phyloP scores from a whole-genome alignment of 2,888 invertebrate species.

The Drosophila fungiperda region DNA sequence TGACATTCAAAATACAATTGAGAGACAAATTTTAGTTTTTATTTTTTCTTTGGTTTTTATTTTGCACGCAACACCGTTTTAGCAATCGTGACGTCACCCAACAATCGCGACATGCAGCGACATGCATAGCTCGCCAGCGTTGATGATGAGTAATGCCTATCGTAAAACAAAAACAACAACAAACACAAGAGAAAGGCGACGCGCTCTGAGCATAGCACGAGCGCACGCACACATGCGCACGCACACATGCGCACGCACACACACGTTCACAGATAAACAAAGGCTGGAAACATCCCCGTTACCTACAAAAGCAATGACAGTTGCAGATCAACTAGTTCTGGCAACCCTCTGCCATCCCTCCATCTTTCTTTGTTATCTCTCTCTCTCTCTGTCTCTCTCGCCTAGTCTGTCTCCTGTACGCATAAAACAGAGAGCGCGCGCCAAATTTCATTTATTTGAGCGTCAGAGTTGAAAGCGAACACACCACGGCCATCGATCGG shows the following conservation, averaged over 20 bases:
- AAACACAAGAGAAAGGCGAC: background rate
- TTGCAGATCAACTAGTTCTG: slow-evolving; percentile 24
- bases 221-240: slow-evolving; percentile 21
- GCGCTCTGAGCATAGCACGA: slow-evolving; percentile 31
- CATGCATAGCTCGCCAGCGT: slow-evolving; percentile 32
- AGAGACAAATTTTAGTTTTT: background rate
- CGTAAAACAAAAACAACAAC: slow-evolving; percentile 29
- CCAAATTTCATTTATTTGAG: slow-evolving; percentile 45
- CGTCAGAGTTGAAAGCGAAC: slow-evolving; percentile 23
- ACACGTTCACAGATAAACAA: slow-evolving; percentile 5
- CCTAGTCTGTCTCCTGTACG: background rate
- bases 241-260: slow-evolving; percentile 7
- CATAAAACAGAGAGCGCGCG: slow-evolving; percentile 42
- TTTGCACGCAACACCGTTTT: slow-evolving; percentile 39
- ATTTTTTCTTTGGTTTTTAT: background rate
- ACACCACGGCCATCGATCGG: background rate
- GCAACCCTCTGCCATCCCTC: background rate
- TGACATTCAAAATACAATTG: background rate
- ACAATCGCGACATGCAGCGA: slow-evolving; percentile 69
- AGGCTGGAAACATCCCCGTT: slow-evolving; percentile 38
- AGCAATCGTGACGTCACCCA: slow-evolving; percentile 57
- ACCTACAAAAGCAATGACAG: slow-evolving; percentile 21
- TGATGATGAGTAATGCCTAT: slow-evolving; percentile 36
- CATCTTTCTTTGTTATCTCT: background rate
- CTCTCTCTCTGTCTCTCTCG: background rate